These are phyloP conservation scores for Condylostylus longicornis DNA, from an alignment of 1,140 invertebrate genomes.

Conservation along the genomic window DNA sequence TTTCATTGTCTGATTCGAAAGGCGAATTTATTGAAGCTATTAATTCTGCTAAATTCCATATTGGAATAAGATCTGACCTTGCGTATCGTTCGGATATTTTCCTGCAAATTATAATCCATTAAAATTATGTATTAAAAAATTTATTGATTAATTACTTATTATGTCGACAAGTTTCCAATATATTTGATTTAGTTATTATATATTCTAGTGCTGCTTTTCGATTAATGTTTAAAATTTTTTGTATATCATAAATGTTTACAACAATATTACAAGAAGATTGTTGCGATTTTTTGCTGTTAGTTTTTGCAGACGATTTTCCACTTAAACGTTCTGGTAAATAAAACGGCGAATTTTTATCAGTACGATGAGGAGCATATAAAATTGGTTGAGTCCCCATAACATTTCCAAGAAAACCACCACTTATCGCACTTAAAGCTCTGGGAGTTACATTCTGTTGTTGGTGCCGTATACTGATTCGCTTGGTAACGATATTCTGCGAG, in stretches of 20 bases:
- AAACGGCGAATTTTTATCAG: slow-evolving; percentile 48
- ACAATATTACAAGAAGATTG: slow-evolving; percentile 38
- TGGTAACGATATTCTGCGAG: slow-evolving; percentile 57
- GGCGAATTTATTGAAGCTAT: slow-evolving; percentile 42
- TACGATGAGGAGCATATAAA: slow-evolving; percentile 36
- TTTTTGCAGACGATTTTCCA: slow-evolving; percentile 12
- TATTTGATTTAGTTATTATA: slow-evolving; percentile 45
- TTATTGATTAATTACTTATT: too few relatives aligned
- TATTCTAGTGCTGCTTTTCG: slow-evolving; percentile 71
- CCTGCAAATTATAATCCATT: too few relatives aligned
- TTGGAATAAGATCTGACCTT: slow-evolving; percentile 66
- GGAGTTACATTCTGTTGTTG: slow-evolving; percentile 23
- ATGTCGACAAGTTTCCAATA: slow-evolving; percentile 52
- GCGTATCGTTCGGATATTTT: slow-evolving; percentile 53
- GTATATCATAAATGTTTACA: slow-evolving; percentile 67
- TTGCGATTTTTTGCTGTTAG: slow-evolving; percentile 19
- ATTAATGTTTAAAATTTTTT: slow-evolving; percentile 59
- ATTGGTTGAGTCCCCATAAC: slow-evolving; percentile 37
- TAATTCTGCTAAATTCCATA: slow-evolving; percentile 66
- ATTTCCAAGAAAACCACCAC: slow-evolving; percentile 35
- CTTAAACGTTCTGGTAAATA: slow-evolving; percentile 67
- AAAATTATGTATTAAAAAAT: too few relatives aligned
- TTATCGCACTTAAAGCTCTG: slow-evolving; percentile 54
- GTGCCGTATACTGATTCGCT: slow-evolving; percentile 38
- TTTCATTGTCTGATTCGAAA: slow-evolving; percentile 21